A percentile compares a stretch with the other conserved stretches of the same genome.
Conservation (phyloP, 2,888 invertebrate genomes). For the Lissonota sp. region DNA sequence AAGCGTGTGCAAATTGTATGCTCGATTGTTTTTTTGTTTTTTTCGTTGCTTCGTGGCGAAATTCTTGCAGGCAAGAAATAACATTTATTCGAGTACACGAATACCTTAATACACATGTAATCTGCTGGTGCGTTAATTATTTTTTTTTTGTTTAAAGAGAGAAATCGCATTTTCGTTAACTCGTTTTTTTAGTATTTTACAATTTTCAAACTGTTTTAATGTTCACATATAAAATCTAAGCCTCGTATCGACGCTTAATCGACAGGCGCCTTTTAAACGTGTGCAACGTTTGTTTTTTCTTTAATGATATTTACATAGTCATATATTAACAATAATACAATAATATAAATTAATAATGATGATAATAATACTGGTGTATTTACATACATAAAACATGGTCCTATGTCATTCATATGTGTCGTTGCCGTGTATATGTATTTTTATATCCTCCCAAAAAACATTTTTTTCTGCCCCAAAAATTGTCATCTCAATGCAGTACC, state of each 20-base stretch:
- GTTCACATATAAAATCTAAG: slow-evolving; percentile 78
- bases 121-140: slow-evolving; percentile 41
- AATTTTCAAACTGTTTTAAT: slow-evolving; percentile 65
- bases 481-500: not conserved
- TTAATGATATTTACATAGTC: slow-evolving; percentile 61
- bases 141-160: slow-evolving; percentile 16
- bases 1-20: no score
- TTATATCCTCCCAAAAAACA: slow-evolving; percentile 21
- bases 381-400: slow-evolving; percentile 80
- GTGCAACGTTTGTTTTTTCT: slow-evolving; percentile 53
- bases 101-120: slow-evolving; percentile 39
- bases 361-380: slow-evolving; percentile 70
- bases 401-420: slow-evolving; percentile 81
- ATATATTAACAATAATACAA: slow-evolving; percentile 49
- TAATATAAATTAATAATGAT: slow-evolving; percentile 51
- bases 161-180: slow-evolving; percentile 35
- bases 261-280: slow-evolving; percentile 57
- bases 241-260: slow-evolving; percentile 65
- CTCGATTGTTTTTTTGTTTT: slow-evolving; percentile 1
- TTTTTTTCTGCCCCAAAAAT: slow-evolving; percentile 7
- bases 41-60: slow-evolving; percentile 57
- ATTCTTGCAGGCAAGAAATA: slow-evolving; percentile 46
- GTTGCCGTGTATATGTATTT: slow-evolving; percentile 75
- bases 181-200: slow-evolving; percentile 48
- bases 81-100: slow-evolving; percentile 39